Conservation (phyloP, 2,888 invertebrate species). For the Leucophora obtusa region DNA sequence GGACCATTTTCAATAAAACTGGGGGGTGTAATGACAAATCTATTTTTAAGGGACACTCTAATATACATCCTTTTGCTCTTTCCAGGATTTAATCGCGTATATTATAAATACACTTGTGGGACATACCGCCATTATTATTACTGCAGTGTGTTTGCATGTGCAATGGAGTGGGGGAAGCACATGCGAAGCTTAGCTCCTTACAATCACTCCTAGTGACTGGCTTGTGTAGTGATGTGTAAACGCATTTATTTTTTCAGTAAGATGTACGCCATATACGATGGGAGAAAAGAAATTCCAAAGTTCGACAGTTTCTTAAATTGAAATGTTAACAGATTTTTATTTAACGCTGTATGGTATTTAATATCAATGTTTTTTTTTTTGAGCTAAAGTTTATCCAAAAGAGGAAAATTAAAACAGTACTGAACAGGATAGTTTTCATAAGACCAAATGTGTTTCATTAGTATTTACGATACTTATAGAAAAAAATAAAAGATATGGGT, state of each 20-base stretch:
- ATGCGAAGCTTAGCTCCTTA: conserved; percentile 9
- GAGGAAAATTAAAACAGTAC: no score
- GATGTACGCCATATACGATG: background rate
- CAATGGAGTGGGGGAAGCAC: background rate
- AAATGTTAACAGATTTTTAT: background rate
- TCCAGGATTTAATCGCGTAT: background rate
- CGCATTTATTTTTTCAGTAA: conserved; percentile 42
- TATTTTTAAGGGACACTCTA: no score
- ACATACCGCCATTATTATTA: conserved; percentile 46
- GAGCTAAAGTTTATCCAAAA: background rate
- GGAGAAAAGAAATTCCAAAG: background rate
- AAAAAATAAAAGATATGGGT: no score
- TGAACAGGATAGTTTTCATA: no score
- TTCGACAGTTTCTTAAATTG: background rate
- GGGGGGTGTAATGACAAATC: no score
- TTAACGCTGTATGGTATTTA: background rate
- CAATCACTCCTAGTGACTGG: conserved; percentile 24
- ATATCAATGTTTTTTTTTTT: background rate
- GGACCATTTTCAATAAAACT: no score
- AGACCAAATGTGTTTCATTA: no score
- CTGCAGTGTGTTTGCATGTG: conserved; percentile 4
- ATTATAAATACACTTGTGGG: conserved; percentile 38
- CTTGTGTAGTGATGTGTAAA: conserved; percentile 56
- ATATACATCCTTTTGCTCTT: conserved; percentile 8
- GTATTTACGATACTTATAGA: no score